phyloP scores from a whole-genome alignment of 2,888 invertebrate genomes.

The Cancer borealis region DNA sequence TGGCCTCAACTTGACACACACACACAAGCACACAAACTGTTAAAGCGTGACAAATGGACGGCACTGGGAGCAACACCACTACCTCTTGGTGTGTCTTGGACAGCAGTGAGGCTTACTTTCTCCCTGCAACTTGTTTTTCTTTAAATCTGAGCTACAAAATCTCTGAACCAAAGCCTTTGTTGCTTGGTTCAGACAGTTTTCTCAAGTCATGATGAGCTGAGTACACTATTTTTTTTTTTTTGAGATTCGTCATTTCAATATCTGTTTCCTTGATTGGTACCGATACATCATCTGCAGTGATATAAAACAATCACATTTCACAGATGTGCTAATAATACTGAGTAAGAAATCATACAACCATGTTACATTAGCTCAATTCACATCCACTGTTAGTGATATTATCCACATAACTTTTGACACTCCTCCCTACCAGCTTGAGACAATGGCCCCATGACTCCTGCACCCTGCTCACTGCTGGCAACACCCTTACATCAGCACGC shows the following conservation, averaged over 20 bases:
- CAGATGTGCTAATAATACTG: background rate
- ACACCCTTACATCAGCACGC: background rate
- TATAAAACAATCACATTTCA: background rate
- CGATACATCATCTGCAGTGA: background rate
- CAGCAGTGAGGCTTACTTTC: background rate
- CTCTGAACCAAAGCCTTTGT: background rate
- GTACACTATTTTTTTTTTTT: background rate
- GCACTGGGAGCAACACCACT: background rate
- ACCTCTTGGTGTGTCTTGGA: background rate
- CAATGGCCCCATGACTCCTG: background rate
- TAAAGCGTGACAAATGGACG: slow-evolving; percentile 12
- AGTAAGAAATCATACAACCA: slow-evolving; percentile 21
- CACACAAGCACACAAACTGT: background rate
- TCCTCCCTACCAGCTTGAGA: slow-evolving; percentile 18
- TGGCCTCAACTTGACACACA: background rate
- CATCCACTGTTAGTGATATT: background rate
- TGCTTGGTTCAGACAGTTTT: background rate
- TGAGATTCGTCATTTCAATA: background rate
- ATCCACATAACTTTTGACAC: background rate
- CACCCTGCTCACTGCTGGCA: background rate
- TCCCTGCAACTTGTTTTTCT: background rate
- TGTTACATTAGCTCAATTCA: background rate
- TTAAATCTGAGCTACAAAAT: background rate
- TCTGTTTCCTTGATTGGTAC: background rate
- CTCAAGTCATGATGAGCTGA: background rate